Evolutionary conservation across 2,113 vertebrate species (phyloP), one percentile per base, ranked within the genome.

Genomic region (Acrocephalus arundinaceus): DNA sequence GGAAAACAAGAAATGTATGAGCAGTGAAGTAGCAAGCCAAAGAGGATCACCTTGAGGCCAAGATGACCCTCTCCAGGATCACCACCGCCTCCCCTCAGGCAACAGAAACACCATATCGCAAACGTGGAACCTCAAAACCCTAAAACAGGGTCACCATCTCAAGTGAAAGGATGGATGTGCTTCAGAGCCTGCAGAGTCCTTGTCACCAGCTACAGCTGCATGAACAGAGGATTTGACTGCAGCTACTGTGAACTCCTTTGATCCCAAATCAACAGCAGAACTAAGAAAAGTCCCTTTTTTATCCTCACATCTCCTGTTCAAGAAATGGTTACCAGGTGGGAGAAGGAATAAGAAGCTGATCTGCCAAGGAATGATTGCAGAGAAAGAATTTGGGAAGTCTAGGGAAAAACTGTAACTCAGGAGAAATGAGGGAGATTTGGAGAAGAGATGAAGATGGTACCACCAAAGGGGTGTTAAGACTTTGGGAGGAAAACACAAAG

Each of bases 21-120:
- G 39, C 48, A 68, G 28, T 1, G 31, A 35, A 68, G 58, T 15
- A 67, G 28, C 31, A 86, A 65, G 39, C 6, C 59, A 45, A 75
- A 28, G 25, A 82, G 51, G 54, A 91, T 2, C 46, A 82, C 30
- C 37, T 23, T 2, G 3, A 70, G 59, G 55, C 58, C 52, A 70
- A 39, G n/a, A 18, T 3, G 6, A 83, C 9, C 20, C 17, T 73
- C 66, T 61, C 39, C 3, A 43, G 23, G 66, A 59, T 31, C 7
- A 0, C 16, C 1, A 1, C 24, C 13, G 1, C 33, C 24, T 84
- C 35, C 6, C 20, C 12, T 33, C n/a, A 63, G 22, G 46, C 13
- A 22, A 28, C 20, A 67, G 75, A 45, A 37, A 15, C 27, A 68
- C 31, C 16, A 9, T 9, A 16, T 31, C 86, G n/a, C 41, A 58